Base-by-base conservation (phyloP, 2,888 invertebrate genomes). In the Sialis lutaria region DNA sequence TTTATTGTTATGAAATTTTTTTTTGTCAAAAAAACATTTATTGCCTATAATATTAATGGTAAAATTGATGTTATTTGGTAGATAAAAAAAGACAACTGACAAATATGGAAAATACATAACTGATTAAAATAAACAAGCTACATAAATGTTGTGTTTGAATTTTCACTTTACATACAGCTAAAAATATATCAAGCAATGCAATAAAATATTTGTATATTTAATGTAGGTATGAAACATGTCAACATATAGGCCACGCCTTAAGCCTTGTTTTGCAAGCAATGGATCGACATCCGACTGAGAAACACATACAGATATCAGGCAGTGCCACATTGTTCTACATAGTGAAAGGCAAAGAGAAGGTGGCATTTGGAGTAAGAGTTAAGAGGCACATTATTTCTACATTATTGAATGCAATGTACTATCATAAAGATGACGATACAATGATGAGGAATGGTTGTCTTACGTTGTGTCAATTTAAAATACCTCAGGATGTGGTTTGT, bases 361-460 rank as follows among this genome's bases (percentile, higher is more conserved):
- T 74, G 6, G 74, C 76, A 53, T 74, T 89, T 52, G 82, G 81
- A 32, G 74, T 80, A 10, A 75, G 76, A 55, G 69, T 88, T 50
- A 87, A 87, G 59, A 73, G 78, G 58, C 77, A 80, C 56, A 86
- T 92, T 49, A 85, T 93, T 47, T 77, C 79, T 1, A 81, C 86
- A 1, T 67, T 93, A 46, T 69, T 95, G 34, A 84, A 89, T 59
- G 92, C 86, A 12, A 93, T 95, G 92, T 83, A 83, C 55, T 75
- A 78, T 46, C 88, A 91, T 59, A 73, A 79, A 50, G 74, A 78
- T 33, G 91, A 93, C 60, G 83, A 87, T 54, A 91, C 88, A 31
- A 92, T 96, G 91, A 86, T 96, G 78, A 73, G 95, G 47, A 96
- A 97, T 65, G 93, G 93, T 45, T 95, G 95, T 64, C 73, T 96